phyloP scores from a whole-genome alignment of 2,113 vertebrate genomes.

The Equus przewalskii region DNA sequence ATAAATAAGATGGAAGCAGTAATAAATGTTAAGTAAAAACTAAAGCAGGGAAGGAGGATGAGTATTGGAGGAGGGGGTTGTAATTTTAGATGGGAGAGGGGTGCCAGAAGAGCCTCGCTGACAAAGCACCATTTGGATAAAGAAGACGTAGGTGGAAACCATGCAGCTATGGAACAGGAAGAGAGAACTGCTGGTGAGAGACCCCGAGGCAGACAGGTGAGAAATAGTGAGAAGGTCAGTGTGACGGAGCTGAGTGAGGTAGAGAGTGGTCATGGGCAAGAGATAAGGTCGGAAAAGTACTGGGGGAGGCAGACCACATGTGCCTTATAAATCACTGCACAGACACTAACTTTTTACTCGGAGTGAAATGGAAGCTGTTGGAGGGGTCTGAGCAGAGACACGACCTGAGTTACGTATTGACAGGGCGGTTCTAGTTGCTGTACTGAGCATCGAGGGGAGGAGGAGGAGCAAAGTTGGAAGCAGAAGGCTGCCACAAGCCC shows the following conservation, averaged over 20 bases:
- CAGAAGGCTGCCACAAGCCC: no score
- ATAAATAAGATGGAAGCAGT: background rate
- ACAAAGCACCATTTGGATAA: background rate
- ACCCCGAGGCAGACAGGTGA: background rate
- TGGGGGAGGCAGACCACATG: no score
- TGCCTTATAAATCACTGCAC: background rate
- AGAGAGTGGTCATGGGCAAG: background rate
- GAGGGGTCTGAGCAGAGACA: background rate
- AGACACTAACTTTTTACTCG: background rate
- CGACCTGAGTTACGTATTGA: background rate
- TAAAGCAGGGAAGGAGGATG: background rate
- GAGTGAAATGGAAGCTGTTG: background rate
- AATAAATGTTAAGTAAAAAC: background rate
- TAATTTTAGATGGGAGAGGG: background rate
- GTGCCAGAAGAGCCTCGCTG: background rate
- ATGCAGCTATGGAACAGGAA: background rate
- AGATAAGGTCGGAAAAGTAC: background rate
- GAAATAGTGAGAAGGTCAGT: background rate
- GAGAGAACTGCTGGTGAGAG: background rate
- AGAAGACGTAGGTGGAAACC: background rate
- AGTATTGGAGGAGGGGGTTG: background rate
- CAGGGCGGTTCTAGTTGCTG: background rate
- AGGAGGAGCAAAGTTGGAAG: no score
- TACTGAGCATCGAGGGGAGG: background rate
- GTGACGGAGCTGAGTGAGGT: background rate